Conservation (phyloP, 2,113 vertebrate genomes). For the Todiramphus saurophagus region DNA sequence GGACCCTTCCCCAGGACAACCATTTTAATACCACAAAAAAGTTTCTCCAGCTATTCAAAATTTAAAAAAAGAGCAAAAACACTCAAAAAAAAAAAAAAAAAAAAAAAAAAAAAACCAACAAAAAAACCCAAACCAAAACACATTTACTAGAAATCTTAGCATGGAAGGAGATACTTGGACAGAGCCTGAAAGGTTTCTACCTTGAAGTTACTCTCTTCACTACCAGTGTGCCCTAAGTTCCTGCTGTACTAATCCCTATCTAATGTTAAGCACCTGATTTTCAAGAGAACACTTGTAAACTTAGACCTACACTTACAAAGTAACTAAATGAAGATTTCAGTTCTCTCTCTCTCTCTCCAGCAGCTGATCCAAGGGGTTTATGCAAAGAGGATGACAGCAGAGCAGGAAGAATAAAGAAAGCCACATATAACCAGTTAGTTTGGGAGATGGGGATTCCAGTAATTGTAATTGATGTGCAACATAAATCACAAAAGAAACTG, state of each 20-base stretch:
- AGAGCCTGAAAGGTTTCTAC: not conserved
- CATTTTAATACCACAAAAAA: not conserved
- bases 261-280: not conserved
- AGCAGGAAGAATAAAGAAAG: not conserved
- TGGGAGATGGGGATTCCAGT: not conserved
- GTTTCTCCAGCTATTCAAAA: too few species aligned
- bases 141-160: not conserved
- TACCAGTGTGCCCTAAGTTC: not conserved
- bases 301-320: not conserved
- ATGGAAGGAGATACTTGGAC: not conserved
- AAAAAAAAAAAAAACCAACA: not conserved
- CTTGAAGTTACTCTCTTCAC: not conserved
- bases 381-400: not conserved
- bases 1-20: not conserved
- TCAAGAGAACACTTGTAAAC: not conserved
- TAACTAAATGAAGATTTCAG: not conserved
- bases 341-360: not conserved
- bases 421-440: not conserved
- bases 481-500: not conserved
- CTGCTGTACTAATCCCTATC: not conserved
- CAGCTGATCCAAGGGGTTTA: not conserved
- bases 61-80: too few species aligned
- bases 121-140: too few species aligned
- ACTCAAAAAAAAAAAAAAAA: not conserved
- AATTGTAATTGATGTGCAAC: not conserved